Evolutionary conservation across 2,888 invertebrate species (phyloP).

Genomic region (Tiliacea aurago): DNA sequence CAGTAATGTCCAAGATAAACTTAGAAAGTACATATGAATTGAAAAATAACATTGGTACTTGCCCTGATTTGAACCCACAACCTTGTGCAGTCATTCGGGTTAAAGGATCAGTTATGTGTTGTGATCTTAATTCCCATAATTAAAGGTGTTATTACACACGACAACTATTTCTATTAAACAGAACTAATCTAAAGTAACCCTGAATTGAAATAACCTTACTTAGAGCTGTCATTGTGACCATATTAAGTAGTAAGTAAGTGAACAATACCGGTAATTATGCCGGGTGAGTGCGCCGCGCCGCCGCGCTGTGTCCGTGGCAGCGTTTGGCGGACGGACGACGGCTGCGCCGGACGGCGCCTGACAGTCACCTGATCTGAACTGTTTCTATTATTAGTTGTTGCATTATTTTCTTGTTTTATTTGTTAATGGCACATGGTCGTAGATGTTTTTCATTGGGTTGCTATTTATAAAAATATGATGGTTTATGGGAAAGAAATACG

Average conservation of each 20-base stretch:
- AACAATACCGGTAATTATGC: slow-evolving; percentile 25
- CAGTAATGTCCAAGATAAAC: no score
- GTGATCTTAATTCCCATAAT: no score
- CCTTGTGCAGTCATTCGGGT: neutral
- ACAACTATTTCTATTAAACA: no score
- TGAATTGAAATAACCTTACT: no score
- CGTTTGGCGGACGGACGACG: slow-evolving; percentile 16
- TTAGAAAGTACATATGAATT: no score
- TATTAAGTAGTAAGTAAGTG: neutral
- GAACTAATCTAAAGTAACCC: no score
- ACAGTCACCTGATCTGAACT: slow-evolving; percentile 20
- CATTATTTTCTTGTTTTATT: slow-evolving; percentile 20
- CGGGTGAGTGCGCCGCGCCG: slow-evolving; percentile 7
- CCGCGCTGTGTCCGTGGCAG: neutral
- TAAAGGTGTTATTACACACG: no score
- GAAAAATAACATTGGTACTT: no score
- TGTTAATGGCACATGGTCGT: neutral
- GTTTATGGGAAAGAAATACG: neutral
- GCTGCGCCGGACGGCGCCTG: slow-evolving; percentile 35
- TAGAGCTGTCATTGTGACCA: neutral
- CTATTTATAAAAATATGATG: neutral
- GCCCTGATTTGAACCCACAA: no score
- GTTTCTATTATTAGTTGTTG: slow-evolving; percentile 3
- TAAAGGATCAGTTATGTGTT: no score
- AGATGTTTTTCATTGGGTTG: neutral